A percentile compares a stretch with the other conserved stretches of the same genome.
Evolutionary conservation across 2,797 vertebrate genomes (phyloP).

Genomic region (Tamandua tetradactyla): DNA sequence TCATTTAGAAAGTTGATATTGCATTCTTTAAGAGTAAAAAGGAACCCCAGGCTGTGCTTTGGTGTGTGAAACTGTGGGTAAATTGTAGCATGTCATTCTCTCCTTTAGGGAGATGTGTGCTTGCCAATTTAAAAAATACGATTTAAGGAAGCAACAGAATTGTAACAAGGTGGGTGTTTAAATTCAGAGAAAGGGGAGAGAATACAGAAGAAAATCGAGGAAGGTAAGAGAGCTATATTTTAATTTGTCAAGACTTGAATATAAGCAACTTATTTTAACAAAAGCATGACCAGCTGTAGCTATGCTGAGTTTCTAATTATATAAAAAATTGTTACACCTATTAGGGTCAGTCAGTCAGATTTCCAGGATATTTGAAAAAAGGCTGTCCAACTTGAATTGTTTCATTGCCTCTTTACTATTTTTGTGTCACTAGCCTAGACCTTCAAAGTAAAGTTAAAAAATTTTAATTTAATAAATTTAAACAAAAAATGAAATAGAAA

Average conservation of each 20-base stretch:
- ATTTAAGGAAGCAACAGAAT: conserved; percentile 14
- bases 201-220: not conserved
- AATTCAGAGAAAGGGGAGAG: conserved; percentile 15
- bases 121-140: conserved; percentile 27
- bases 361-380: not conserved
- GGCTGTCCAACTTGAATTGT: not conserved
- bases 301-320: not conserved
- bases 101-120: not conserved
- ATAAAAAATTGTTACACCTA: not conserved
- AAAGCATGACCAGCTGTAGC: not conserved
- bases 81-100: not conserved
- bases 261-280: conserved; percentile 7
- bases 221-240: not conserved
- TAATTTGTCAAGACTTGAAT: not conserved
- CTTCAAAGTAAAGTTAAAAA: not conserved
- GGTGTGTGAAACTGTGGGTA: not conserved
- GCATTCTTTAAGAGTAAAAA: conserved; percentile 16
- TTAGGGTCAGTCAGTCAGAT: not conserved
- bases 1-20: conserved; percentile 54
- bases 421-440: not conserved
- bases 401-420: not conserved
- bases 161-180: not conserved
- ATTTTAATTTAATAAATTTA: conserved; percentile 38
- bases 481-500: conserved; percentile 16
- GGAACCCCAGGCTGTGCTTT: not conserved